These are phyloP conservation scores for Spilosoma lubricipeda DNA, from an alignment of 2,888 invertebrate genomes.

Conservation along the genomic window DNA sequence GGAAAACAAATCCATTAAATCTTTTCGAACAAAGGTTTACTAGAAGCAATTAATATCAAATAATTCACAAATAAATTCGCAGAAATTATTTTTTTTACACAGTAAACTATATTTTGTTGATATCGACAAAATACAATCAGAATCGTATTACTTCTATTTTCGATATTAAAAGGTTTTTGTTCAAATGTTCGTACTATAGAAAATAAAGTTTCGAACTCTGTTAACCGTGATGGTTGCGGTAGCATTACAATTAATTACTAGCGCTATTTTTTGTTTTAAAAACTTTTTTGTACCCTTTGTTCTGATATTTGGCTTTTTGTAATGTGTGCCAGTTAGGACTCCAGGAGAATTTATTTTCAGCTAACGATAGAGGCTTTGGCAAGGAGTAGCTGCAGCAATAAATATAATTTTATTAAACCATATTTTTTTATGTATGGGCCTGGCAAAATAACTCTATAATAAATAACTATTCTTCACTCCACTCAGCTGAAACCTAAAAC, in stretches of 20 bases:
- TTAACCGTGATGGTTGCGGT: neutral
- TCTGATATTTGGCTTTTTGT: neutral
- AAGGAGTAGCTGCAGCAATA: no score
- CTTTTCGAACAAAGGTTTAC: neutral
- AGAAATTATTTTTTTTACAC: neutral
- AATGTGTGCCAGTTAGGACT: no score
- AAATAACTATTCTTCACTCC: neutral
- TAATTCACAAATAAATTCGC: neutral
- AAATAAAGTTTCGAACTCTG: neutral
- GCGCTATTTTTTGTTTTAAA: neutral
- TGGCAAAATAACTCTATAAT: no score
- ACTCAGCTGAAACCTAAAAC: slow-evolving; percentile 14
- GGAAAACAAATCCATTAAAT: neutral
- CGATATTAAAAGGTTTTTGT: neutral
- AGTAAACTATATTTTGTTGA: neutral
- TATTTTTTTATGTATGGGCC: no score
- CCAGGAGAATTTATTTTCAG: neutral
- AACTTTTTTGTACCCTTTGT: neutral
- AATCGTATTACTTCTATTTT: neutral
- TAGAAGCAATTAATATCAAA: neutral
- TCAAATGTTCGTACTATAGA: neutral
- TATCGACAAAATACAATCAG: neutral
- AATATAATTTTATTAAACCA: no score
- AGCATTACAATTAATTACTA: neutral
- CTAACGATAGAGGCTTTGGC: neutral